Conservation (phyloP, 2,888 invertebrate species). For the Acrobasis consociella region DNA sequence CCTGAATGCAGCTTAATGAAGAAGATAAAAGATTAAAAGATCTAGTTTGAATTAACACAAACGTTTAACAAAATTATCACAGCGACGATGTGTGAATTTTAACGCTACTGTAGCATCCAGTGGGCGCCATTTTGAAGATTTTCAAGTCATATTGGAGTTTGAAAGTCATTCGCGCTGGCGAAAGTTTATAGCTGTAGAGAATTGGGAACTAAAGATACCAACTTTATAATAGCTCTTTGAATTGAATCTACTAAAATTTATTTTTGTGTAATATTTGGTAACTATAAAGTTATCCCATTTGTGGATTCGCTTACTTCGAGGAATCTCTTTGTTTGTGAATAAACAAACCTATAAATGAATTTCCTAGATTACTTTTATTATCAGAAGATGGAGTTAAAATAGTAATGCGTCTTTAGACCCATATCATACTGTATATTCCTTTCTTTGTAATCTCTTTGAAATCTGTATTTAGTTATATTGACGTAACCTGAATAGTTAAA, state of each 20-base stretch:
- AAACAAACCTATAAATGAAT: no score
- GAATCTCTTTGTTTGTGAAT: no score
- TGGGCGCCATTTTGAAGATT: neutral
- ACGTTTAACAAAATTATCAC: neutral
- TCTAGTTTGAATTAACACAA: no score
- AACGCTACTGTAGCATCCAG: neutral
- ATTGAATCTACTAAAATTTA: neutral
- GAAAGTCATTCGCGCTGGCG: neutral
- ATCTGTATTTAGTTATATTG: no score
- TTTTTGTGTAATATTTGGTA: neutral
- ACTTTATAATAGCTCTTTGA: neutral
- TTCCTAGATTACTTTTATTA: no score
- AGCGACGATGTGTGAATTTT: neutral
- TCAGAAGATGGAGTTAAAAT: no score
- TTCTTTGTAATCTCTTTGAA: no score
- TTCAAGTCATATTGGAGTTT: constrained; percentile 1
- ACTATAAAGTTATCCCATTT: neutral
- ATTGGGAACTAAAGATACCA: neutral
- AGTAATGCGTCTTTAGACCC: no score
- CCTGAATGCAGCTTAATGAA: no score
- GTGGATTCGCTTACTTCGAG: neutral
- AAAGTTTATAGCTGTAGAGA: neutral
- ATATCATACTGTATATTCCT: no score
- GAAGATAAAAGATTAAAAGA: no score
- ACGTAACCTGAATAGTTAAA: no score